Conservation (phyloP, 2,113 vertebrate genomes). For the Macrotis lagotis region DNA sequence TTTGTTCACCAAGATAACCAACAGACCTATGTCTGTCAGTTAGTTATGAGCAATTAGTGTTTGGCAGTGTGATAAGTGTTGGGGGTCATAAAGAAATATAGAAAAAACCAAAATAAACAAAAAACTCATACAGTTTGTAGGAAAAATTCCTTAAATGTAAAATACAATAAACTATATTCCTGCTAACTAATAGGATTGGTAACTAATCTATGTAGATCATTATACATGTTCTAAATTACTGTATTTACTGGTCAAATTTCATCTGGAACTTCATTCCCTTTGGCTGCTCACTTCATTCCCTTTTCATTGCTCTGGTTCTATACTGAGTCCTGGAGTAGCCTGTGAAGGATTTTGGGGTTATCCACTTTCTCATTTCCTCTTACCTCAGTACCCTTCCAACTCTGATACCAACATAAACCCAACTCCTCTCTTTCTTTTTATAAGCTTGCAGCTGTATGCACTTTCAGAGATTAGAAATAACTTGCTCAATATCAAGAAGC, state of each 20-base stretch:
- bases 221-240: neutral
- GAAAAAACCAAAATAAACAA: neutral
- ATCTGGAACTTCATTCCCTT: neutral
- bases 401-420: slow-evolving; percentile 11
- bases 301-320: neutral
- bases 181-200: neutral
- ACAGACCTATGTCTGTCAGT: neutral
- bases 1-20: neutral
- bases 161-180: neutral
- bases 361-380: neutral
- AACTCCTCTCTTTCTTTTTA: slow-evolving; percentile 15
- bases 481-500: neutral
- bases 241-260: slow-evolving; percentile 3
- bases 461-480: neutral
- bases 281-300: neutral
- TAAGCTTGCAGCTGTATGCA: neutral
- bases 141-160: neutral
- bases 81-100: neutral
- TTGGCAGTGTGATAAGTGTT: neutral
- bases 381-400: neutral
- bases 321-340: neutral
- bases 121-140: neutral
- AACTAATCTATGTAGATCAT: neutral
- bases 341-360: neutral
- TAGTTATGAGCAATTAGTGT: neutral